phyloP scores from a whole-genome alignment of 2,797 vertebrate species.

The Capromys pilorides region DNA sequence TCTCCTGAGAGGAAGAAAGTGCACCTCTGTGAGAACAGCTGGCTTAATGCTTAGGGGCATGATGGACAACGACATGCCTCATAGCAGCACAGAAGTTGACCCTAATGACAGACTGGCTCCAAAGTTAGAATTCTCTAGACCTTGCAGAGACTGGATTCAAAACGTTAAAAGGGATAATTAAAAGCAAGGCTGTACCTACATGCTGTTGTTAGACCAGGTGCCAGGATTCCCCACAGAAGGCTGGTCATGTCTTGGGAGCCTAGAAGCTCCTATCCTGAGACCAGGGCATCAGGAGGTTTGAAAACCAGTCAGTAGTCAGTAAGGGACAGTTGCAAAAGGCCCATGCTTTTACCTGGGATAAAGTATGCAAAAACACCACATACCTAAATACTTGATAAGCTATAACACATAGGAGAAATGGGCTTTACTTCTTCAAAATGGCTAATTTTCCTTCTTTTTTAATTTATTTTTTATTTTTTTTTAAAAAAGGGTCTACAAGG shows the following conservation, averaged over 20 bases:
- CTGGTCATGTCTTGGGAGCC: background rate
- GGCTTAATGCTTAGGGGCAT: background rate
- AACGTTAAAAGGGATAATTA: background rate
- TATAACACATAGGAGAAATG: background rate
- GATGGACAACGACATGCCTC: background rate
- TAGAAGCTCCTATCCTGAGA: background rate
- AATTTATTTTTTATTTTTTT: too few species aligned
- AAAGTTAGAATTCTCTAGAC: slow-evolving; percentile 27
- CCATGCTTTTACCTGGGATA: background rate
- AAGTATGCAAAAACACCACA: background rate
- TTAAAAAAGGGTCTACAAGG: too few species aligned
- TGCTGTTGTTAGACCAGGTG: background rate
- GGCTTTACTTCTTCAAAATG: background rate
- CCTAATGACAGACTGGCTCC: background rate
- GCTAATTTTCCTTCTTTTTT: too few species aligned
- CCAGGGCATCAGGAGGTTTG: background rate
- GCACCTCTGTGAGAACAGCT: background rate
- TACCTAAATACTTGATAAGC: background rate
- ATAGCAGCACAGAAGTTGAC: background rate
- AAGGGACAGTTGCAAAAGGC: background rate
- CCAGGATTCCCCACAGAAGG: background rate
- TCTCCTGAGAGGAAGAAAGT: background rate
- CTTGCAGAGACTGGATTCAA: slow-evolving; percentile 13
- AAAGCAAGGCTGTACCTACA: background rate
- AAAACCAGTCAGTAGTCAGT: background rate